These are phyloP conservation scores for Drosophila lini DNA, from an alignment of 1,140 invertebrate species.

Conservation along the genomic window DNA sequence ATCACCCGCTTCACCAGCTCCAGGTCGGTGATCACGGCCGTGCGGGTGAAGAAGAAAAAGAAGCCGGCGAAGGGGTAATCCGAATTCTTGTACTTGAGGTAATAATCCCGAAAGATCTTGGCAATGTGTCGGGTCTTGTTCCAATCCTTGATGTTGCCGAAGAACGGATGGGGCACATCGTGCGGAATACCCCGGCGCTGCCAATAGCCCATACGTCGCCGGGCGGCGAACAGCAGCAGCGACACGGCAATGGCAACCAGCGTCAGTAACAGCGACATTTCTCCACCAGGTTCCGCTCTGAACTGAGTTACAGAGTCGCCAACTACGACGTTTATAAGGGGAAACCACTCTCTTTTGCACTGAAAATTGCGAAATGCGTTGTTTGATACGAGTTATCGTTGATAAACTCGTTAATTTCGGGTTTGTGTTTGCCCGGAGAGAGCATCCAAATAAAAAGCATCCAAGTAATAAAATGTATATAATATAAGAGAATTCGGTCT, in stretches of 20 bases:
- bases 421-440: background rate
- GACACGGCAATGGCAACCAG: constrained; percentile 39
- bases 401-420: background rate
- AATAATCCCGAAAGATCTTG: constrained; percentile 56
- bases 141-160: constrained; percentile 66
- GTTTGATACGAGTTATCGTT: background rate
- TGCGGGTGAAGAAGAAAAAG: constrained; percentile 60
- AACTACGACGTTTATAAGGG: constrained; percentile 11
- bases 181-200: constrained; percentile 61
- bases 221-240: constrained; percentile 47
- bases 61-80: constrained; percentile 64
- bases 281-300: background rate
- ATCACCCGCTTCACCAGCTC: constrained; percentile 87
- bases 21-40: constrained; percentile 84
- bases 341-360: constrained; percentile 10
- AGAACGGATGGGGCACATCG: constrained; percentile 46
- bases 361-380: background rate
- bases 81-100: constrained; percentile 54
- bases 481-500: background rate
- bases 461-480: no score
- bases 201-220: constrained; percentile 73
- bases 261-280: constrained; percentile 56
- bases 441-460: background rate
- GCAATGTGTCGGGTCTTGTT: constrained; percentile 81
- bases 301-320: constrained; percentile 20